Evolutionary conservation across 2,113 vertebrate genomes (phyloP), one percentile per base, ranked within the genome.

Genomic region (Candoia aspera): DNA sequence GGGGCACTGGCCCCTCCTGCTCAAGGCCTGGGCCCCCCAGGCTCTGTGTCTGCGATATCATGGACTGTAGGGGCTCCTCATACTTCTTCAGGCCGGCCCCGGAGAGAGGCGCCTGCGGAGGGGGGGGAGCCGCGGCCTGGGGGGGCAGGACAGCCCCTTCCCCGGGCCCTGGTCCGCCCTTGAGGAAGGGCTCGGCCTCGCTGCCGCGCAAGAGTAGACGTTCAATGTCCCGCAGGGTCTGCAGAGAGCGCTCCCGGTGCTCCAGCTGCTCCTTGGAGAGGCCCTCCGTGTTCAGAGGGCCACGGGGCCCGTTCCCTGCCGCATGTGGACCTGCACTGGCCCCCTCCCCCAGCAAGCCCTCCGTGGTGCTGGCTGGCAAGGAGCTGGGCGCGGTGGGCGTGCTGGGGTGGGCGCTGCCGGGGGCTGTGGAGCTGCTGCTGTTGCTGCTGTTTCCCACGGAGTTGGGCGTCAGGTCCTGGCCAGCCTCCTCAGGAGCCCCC

Each of bases 241-340:
- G 99, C 90, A 99, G 96, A 60, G 99, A 99, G 8, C 99, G 98
- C 58, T 99, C 99, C 2, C 99, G 97, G 92, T 99, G 99, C 95
- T 99, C 99, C 94, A 99, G 97, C 96, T 99, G 99, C 96, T 99
- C 99, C 96, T 99, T 99, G 26, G 99, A 99, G 92, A 99, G 98
- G 37, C 98, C 98, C 73, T 98, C 98, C 0, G 96, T 94, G 94
- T 94, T 98, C 85, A 98, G 94, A 55, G 98, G 94, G 93, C 97
- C 98, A 55, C 96, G 95, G 95, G 86, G 97, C 95, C 94, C 96
- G 79, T 97, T 94, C 64, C 95, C 94, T 1, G 95, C 95, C 84
- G 96, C 97, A 0, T 93, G 93, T 55, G 95, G n/a, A 93, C 98
- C 96, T 0, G 98, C 15, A 6, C 92, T 92, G 0, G 96, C 53